These are phyloP conservation scores for Microchrysa polita DNA, from an alignment of 2,888 invertebrate genomes.

Conservation along the genomic window DNA sequence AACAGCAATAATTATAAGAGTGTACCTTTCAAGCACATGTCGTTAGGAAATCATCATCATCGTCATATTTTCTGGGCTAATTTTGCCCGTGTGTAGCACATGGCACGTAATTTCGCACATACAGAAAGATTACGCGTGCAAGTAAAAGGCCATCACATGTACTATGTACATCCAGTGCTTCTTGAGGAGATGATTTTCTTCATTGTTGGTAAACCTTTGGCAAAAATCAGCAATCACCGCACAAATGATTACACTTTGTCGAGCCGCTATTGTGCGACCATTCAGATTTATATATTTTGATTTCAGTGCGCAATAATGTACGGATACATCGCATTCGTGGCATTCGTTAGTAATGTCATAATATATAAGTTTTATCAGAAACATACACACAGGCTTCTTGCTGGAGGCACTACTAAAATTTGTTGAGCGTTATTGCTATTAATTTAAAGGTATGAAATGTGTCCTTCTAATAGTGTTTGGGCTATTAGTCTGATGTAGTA, in stretches of 20 bases:
- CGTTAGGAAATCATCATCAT: conserved; percentile 40
- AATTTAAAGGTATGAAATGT: too few species aligned
- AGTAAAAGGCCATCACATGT: conserved; percentile 41
- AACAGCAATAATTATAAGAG: conserved; percentile 14
- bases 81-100: conserved; percentile 29
- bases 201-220: background rate
- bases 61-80: conserved; percentile 44
- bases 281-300: too few species aligned
- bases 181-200: background rate
- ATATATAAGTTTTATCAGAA: too few species aligned
- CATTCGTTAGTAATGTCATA: too few species aligned
- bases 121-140: conserved; percentile 9
- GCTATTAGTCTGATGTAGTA: too few species aligned
- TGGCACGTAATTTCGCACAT: conserved; percentile 43
- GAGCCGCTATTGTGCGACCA: too few species aligned
- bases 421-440: too few species aligned
- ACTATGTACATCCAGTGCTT: background rate
- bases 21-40: conserved; percentile 44
- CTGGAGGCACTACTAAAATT: too few species aligned
- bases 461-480: too few species aligned
- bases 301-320: too few species aligned
- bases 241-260: background rate
- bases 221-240: background rate
- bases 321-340: too few species aligned
- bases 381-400: too few species aligned